A percentile compares a stretch with the other conserved stretches of the same genome.
Evolutionary conservation across 2,113 vertebrate genomes (phyloP).

Genomic region (Electrona antarctica): DNA sequence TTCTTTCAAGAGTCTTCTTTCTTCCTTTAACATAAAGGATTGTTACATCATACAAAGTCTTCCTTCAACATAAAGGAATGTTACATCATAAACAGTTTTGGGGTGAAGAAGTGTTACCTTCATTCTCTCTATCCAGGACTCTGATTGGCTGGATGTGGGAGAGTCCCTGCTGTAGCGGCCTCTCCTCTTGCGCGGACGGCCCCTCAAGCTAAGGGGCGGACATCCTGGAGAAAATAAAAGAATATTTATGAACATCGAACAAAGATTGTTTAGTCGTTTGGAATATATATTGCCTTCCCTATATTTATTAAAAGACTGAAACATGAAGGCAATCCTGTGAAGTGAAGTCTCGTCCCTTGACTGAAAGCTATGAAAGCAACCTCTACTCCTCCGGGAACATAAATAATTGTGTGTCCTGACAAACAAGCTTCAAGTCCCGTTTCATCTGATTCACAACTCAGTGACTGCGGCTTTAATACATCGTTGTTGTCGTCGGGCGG

Average conservation of each 20-base stretch:
- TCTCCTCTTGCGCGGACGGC: slow-evolving; percentile 79
- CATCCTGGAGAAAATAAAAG: slow-evolving; percentile 65
- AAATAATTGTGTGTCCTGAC: no score
- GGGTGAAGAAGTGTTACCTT: slow-evolving; percentile 70
- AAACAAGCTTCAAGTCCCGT: no score
- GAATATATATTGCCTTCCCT: background rate
- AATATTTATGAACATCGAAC: background rate
- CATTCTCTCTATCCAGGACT: slow-evolving; percentile 79
- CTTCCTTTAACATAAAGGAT: background rate
- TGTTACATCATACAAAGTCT: no score
- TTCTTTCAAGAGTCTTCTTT: no score
- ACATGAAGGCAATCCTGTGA: background rate
- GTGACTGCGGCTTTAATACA: no score
- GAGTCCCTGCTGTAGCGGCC: slow-evolving; percentile 67
- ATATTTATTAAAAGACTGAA: background rate
- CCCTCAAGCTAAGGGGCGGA: slow-evolving; percentile 79
- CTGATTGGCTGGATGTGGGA: slow-evolving; percentile 60
- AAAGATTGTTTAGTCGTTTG: background rate
- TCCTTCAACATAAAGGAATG: background rate
- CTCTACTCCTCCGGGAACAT: no score
- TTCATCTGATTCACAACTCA: no score
- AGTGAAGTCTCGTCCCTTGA: no score
- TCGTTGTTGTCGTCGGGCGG: no score
- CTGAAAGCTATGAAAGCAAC: no score
- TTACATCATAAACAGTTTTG: no score